Base-by-base conservation (phyloP, 2,888 invertebrate species). In the Griposia aprilina region DNA sequence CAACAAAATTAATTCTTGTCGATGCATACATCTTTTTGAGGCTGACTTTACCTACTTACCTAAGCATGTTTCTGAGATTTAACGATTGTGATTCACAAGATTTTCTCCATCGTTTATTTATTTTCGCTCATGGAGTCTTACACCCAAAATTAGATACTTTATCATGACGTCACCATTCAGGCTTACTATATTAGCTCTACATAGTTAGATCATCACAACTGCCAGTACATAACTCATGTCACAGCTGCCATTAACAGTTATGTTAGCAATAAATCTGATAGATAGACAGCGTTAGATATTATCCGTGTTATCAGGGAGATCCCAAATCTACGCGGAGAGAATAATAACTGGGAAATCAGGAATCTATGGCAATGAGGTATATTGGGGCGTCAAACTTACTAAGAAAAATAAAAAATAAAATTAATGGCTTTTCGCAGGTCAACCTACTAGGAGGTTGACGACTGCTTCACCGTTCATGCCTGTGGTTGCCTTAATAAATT, bases 171-270 rank as follows among this genome's bases (percentile, higher is more conserved):
- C 75, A 85, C 45, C 45, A 76, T 63, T 20, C 70, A 69, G 57
- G 17, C 23, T 62, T 23, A 15, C 36, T 45, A 74, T 66, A 78
- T 52, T 76, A 63, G 13, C 26, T 77, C 62, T 60, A 75, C 65
- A 77, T 59, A 71, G 52, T 72, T 74, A 87, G 76, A 80, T 77
- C 77, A 73, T 74, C 82, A 87, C 72, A 80, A 79, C 83, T 72
- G 68, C 26, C 71, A 78, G 77, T 84, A 86, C 90, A 90, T 89
- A 90, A 90, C 83, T 87, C 88, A 90, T 87, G 89, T 86, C 85
- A 66, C 83, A 81, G 83, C 80, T 87, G 87, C 89, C 89, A 90
- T 90, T 90, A 90, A 87, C 85, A 87, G 86, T 84, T 89, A 90
- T 90, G 89, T 82, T 83, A 74, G 82, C 85, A 81, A 88, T 90